phyloP scores from a whole-genome alignment of 2,113 vertebrate genomes.

The Furnarius figulus region DNA sequence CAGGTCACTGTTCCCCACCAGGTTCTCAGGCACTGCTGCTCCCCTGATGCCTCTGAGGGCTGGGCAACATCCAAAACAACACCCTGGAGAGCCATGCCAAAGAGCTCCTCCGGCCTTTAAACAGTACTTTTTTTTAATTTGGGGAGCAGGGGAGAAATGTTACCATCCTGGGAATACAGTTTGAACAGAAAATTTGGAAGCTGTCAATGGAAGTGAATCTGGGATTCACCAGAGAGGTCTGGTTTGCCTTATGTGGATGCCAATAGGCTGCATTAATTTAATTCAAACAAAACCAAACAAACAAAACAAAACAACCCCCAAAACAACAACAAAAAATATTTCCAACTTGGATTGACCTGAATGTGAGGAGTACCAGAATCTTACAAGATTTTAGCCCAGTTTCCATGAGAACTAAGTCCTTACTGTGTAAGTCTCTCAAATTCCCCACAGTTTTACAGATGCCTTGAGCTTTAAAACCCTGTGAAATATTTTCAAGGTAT shows the following conservation, averaged over 20 bases:
- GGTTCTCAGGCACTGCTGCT: neutral
- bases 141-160: neutral
- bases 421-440: neutral
- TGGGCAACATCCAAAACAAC: neutral
- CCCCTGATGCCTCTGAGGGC: neutral
- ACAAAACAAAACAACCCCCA: too few species aligned
- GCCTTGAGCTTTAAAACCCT: neutral
- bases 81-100: fast-evolving
- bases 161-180: neutral
- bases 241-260: neutral
- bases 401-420: neutral
- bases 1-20: neutral
- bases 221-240: fast-evolving
- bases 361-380: neutral
- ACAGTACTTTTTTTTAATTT: neutral
- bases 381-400: neutral
- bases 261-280: too few species aligned
- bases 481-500: neutral
- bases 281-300: neutral
- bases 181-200: neutral
- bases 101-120: neutral
- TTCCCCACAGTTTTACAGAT: neutral
- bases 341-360: neutral
- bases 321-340: neutral
- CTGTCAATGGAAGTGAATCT: neutral